Evolutionary conservation across 2,113 vertebrate species (phyloP).

Genomic region (Otolemur garnettii): DNA sequence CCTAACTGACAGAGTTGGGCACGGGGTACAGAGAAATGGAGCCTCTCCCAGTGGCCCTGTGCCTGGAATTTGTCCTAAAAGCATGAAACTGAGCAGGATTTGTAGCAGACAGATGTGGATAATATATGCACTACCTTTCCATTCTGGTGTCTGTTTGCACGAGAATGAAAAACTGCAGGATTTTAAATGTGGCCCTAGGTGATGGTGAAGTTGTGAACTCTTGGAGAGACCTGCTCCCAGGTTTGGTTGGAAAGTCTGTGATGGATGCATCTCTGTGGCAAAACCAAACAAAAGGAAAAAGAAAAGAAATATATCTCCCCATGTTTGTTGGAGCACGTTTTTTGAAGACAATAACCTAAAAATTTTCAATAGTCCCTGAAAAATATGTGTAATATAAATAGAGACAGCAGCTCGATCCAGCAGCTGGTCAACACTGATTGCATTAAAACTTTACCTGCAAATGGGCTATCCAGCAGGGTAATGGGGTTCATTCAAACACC

Average conservation of each 20-base stretch:
- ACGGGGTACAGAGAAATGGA: conserved; percentile 88
- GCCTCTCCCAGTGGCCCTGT: conserved; percentile 88
- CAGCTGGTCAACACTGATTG: background rate
- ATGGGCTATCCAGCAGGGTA: fast-evolving
- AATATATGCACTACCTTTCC: conserved; percentile 78
- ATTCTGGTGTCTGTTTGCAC: conserved; percentile 80
- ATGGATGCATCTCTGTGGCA: background rate
- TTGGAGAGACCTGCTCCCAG: background rate
- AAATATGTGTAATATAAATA: background rate
- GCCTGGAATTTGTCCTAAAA: conserved; percentile 89
- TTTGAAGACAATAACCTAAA: background rate
- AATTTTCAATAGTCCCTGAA: background rate
- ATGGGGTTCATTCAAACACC: background rate
- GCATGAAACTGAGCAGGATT: conserved; percentile 85
- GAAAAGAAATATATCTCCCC: background rate
- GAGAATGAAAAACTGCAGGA: conserved; percentile 43
- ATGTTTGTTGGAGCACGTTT: background rate
- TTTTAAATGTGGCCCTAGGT: background rate
- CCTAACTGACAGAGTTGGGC: conserved; percentile 89
- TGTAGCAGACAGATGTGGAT: conserved; percentile 86
- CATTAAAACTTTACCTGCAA: background rate
- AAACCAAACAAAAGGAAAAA: background rate
- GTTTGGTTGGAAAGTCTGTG: background rate
- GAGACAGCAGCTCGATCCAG: background rate
- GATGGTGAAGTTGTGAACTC: background rate